These are phyloP conservation scores for Ochropleura leucogaster DNA, from an alignment of 2,888 invertebrate genomes.

Conservation along the genomic window DNA sequence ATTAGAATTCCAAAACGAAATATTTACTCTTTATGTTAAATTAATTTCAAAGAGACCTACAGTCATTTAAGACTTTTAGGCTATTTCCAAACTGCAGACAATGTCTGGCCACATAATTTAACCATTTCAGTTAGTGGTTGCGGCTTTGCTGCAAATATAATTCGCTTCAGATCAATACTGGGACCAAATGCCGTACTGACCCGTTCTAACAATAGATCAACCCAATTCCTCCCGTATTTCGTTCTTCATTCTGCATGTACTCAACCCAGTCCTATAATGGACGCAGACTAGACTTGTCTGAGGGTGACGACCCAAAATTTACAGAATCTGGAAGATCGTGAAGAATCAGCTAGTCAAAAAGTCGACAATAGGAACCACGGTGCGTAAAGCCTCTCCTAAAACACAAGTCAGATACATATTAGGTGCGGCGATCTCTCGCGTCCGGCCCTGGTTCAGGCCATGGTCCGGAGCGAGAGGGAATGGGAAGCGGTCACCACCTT, in stretches of 20 bases:
- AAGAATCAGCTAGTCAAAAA: not conserved
- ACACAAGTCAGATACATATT: too few species aligned
- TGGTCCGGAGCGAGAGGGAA: too few species aligned
- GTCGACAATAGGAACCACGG: not conserved
- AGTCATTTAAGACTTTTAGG: constrained; percentile 1
- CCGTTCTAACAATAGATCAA: constrained; percentile 57
- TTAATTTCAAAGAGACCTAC: not conserved
- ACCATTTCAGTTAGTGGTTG: constrained; percentile 44
- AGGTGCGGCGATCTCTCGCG: too few species aligned
- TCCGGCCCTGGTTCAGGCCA: too few species aligned
- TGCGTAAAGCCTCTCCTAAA: not conserved
- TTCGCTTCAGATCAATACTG: constrained; percentile 56
- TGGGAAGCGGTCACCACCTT: too few species aligned
- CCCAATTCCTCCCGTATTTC: constrained; percentile 44
- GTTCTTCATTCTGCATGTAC: constrained; percentile 25
- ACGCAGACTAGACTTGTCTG: not conserved
- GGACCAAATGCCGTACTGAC: constrained; percentile 51
- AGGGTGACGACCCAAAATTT: not conserved
- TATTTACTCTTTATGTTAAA: not conserved
- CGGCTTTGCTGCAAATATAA: constrained; percentile 53
- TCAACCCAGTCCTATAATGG: not conserved
- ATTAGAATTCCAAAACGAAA: too few species aligned
- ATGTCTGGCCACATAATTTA: constrained; percentile 40
- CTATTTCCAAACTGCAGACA: constrained; percentile 26
- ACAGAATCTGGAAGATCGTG: not conserved